Evolutionary conservation across 2,113 vertebrate species (phyloP).

Genomic region (Etheostoma cragini): DNA sequence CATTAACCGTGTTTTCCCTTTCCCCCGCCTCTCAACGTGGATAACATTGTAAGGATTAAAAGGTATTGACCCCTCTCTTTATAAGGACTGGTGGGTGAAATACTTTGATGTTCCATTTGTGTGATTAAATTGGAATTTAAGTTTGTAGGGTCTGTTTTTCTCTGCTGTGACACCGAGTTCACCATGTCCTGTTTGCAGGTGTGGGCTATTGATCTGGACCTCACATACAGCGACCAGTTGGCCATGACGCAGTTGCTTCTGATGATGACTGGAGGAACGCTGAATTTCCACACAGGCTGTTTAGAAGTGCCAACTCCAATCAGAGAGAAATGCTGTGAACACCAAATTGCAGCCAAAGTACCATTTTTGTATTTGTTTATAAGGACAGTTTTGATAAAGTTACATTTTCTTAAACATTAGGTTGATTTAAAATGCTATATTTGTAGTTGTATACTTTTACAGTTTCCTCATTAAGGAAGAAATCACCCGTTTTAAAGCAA

Average conservation of each 20-base stretch:
- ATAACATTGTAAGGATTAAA: constrained; percentile 49
- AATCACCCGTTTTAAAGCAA: constrained; percentile 32
- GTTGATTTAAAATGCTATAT: neutral
- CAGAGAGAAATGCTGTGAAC: constrained; percentile 48
- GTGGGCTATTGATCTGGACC: constrained; percentile 90
- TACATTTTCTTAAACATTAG: neutral
- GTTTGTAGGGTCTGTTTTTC: constrained; percentile 40
- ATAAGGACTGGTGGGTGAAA: constrained; percentile 23
- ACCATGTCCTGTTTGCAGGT: constrained; percentile 81
- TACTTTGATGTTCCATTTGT: constrained; percentile 49
- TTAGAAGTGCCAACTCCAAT: constrained; percentile 76
- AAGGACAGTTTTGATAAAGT: constrained; percentile 16
- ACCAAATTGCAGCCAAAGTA: constrained; percentile 54
- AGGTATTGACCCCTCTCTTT: constrained; percentile 41
- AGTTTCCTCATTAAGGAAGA: constrained; percentile 19
- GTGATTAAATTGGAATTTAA: constrained; percentile 42
- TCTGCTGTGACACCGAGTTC: constrained; percentile 30
- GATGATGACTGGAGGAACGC: constrained; percentile 86
- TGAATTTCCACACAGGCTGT: constrained; percentile 82
- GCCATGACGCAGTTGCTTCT: constrained; percentile 91
- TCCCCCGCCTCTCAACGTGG: constrained; percentile 47
- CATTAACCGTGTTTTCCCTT: constrained; percentile 37
- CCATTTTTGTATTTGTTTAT: constrained; percentile 8
- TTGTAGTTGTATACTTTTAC: neutral
- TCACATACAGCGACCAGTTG: constrained; percentile 93